phyloP scores from a whole-genome alignment of 92 coral and sea anemone genomes.

The Paramuricea clavata region DNA sequence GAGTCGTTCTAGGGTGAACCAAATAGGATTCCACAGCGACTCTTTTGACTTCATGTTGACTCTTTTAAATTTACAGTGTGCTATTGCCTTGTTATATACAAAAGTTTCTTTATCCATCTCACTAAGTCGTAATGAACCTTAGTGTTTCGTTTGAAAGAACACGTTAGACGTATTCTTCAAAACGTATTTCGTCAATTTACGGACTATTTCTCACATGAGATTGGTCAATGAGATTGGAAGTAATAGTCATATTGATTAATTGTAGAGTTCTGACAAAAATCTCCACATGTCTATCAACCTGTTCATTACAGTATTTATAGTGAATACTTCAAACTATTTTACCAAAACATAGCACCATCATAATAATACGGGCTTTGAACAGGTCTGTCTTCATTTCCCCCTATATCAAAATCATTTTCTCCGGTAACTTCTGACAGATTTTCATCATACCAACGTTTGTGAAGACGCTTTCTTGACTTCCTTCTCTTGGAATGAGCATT shows the following conservation, averaged over 20 bases:
- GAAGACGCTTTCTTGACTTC: conserved; percentile 7
- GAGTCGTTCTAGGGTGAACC: too few relatives aligned
- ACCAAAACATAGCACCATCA: neutral
- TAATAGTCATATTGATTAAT: neutral
- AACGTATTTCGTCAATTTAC: too few relatives aligned
- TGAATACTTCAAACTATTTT: neutral
- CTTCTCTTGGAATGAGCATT: neutral
- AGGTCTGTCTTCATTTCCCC: neutral
- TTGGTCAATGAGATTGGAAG: neutral
- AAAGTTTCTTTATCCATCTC: too few relatives aligned
- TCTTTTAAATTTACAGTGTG: too few relatives aligned
- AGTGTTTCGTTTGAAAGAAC: too few relatives aligned
- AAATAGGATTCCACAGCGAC: too few relatives aligned
- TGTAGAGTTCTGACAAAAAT: neutral
- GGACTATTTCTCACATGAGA: too few relatives aligned
- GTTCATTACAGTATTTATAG: neutral
- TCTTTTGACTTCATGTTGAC: too few relatives aligned
- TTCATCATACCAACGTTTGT: conserved; percentile 39
- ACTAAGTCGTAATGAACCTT: too few relatives aligned
- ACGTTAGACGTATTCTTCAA: neutral
- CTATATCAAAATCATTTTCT: neutral
- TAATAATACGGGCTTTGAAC: conserved; percentile 5
- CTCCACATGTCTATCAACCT: neutral
- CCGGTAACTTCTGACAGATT: neutral
- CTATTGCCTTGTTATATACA: too few relatives aligned